Conservation (phyloP, 2,888 invertebrate genomes). For the Pardosa pseudoannulata region DNA sequence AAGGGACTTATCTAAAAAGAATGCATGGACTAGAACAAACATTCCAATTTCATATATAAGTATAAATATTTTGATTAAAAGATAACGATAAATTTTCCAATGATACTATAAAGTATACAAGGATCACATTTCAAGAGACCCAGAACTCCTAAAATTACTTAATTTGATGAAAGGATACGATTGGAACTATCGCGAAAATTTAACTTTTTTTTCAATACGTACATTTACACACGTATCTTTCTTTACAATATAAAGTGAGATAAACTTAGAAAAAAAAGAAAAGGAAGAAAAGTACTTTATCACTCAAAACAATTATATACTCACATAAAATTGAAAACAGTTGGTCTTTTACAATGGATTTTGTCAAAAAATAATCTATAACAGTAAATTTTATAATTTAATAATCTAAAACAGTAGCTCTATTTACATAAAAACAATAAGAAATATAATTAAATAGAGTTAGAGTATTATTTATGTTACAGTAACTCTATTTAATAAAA, state of each 20-base stretch:
- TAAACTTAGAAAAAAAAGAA: neutral
- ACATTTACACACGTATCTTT: constrained; percentile 14
- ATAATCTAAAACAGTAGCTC: no score
- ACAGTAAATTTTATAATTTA: no score
- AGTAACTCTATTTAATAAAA: no score
- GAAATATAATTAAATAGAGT: no score
- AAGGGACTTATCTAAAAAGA: no score
- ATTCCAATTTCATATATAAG: no score
- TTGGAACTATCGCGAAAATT: neutral
- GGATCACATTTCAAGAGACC: neutral
- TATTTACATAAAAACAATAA: no score
- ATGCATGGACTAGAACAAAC: no score
- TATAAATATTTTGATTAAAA: neutral
- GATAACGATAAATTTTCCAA: neutral
- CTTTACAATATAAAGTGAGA: neutral
- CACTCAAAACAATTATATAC: neutral
- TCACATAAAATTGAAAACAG: neutral
- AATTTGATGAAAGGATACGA: constrained; percentile 1
- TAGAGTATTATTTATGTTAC: no score
- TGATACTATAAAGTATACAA: neutral
- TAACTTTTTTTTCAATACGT: constrained; percentile 5
- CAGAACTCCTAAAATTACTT: neutral
- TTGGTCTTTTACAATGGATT: neutral
- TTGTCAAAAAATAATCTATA: neutral
- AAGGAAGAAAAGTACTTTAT: neutral